phyloP scores from a whole-genome alignment of 2,797 vertebrate genomes.

The Macroramphosus scolopax region DNA sequence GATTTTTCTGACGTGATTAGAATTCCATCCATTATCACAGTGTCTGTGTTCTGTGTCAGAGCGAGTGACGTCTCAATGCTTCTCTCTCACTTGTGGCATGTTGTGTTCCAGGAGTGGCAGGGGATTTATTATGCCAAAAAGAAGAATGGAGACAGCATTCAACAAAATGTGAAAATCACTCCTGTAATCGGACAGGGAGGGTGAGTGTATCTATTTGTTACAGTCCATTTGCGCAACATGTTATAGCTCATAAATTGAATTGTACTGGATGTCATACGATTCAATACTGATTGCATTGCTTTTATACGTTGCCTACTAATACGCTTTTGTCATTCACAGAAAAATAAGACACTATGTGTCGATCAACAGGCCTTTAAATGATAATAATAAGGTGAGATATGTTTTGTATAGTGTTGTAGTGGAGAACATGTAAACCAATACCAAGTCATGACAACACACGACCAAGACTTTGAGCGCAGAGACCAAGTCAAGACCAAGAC shows the following conservation, averaged over 20 bases:
- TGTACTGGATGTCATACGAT: no score
- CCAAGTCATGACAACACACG: no score
- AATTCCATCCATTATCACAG: no score
- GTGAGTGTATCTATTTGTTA: no score
- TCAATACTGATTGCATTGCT: no score
- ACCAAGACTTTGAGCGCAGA: no score
- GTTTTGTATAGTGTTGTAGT: constrained; percentile 15
- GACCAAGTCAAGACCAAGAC: no score
- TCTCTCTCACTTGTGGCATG: constrained; percentile 3
- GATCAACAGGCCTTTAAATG: constrained; percentile 93
- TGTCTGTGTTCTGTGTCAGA: neutral
- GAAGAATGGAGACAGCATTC: constrained; percentile 94
- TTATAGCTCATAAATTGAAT: no score
- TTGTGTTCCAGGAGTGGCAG: constrained; percentile 90
- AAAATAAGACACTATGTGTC: constrained; percentile 99
- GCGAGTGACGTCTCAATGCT: no score
- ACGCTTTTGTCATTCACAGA: constrained; percentile 75
- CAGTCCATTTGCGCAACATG: no score
- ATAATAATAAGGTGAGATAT: constrained; percentile 90
- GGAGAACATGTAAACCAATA: no score
- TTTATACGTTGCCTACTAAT: no score
- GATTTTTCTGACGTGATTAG: neutral
- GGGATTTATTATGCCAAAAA: constrained; percentile 94
- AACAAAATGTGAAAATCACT: constrained; percentile 98
- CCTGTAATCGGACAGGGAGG: constrained; percentile 97